These are phyloP conservation scores for Elephantulus edwardii DNA, from an alignment of 2,113 vertebrate genomes.

Conservation along the genomic window DNA sequence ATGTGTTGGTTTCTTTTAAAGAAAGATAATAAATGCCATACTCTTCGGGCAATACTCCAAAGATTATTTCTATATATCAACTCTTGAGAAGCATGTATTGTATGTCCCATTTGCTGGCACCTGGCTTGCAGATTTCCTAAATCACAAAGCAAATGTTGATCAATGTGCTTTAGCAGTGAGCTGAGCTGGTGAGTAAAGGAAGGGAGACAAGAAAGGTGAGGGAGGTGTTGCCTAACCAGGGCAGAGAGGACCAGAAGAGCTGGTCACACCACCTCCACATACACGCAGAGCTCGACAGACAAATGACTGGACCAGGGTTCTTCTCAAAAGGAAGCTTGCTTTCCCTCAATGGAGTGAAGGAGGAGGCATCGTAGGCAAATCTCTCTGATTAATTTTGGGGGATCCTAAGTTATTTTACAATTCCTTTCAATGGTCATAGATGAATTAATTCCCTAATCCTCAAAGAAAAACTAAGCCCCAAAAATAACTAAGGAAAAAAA, in stretches of 20 bases:
- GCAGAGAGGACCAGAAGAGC: not conserved
- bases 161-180: not conserved
- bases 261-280: not conserved
- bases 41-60: not conserved
- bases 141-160: not conserved
- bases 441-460: not conserved
- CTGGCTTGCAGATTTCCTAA: not conserved
- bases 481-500: slow-evolving; percentile 6
- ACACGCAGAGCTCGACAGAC: not conserved
- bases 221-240: not conserved
- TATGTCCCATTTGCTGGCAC: not conserved
- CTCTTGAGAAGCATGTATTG: not conserved
- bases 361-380: not conserved
- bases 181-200: not conserved
- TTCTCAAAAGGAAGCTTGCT: not conserved
- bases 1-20: no score
- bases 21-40: not conserved
- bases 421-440: not conserved
- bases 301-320: not conserved
- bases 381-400: not conserved
- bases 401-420: not conserved
- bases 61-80: not conserved
- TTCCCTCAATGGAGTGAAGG: not conserved
- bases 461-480: not conserved
- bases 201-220: not conserved